Evolutionary conservation across 2,797 vertebrate genomes (phyloP), one percentile per base, ranked within the genome.

Genomic region (Meda fulgida): DNA sequence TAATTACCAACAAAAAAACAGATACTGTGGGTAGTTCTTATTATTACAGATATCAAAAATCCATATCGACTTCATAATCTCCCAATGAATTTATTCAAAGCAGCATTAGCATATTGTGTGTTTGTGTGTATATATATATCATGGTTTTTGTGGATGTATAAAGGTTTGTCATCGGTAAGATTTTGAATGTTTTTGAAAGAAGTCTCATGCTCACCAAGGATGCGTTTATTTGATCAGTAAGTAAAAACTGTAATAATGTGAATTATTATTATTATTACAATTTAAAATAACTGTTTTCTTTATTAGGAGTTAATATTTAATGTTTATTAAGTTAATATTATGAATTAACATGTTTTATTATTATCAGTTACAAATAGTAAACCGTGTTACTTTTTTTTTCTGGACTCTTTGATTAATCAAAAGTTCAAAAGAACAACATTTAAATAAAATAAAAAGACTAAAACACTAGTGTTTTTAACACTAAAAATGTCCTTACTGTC

Each of bases 1-100:
- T 83, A 66, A 76, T 83, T 83, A 76, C 11, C 60, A 66, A 13
- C 46, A 53, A 53, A 83, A 53, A 53, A 83, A 38, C 14, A 73
- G 55, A 36, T 65, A 6, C 60, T 63, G 14, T 63, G 26, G 4
- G 11, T 63, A 14, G n/a, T 43, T 83, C 60, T 83, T 65, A 40
- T 66, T 83, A 51, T 66, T 83, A 53, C 81, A 53, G 34, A 66
- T 75, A 10, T 72, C 36, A 19, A 58, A 43, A 51, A 36, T 69
- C 58, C 58, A 29, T 16, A 63, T 29, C 2, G 9, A 29, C 26
- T 29, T 67, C 19, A 80, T 80, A 67, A 51, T 65, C 40, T 43
- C 78, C 14, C 43, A n/a, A 51, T 48, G 11, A 80, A 34, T 80
- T 48, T 66, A 66, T 66, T 79, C 40, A 48, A 43, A 23, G 29